A percentile compares a stretch with the other conserved stretches of the same genome.
Evolutionary conservation across 2,797 vertebrate species (phyloP).

Genomic region (Myotis vivesi): DNA sequence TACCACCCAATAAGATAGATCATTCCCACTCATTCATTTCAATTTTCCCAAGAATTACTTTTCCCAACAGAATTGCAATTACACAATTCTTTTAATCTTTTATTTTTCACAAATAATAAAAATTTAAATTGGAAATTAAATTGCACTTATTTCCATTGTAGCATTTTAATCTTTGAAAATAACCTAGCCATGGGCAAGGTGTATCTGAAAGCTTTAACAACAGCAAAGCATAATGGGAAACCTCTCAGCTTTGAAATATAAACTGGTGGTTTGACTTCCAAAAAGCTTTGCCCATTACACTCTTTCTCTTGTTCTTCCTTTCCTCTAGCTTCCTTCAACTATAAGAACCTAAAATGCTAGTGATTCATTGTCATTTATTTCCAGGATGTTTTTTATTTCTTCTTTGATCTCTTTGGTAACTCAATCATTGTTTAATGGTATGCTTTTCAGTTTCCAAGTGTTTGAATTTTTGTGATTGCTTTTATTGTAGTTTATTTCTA

Average conservation of each 20-base stretch:
- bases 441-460: too few relatives aligned
- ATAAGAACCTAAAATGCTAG: background rate
- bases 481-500: too few relatives aligned
- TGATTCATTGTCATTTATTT: background rate
- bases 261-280: background rate
- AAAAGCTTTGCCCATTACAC: constrained; percentile 32
- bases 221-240: constrained; percentile 12
- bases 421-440: too few relatives aligned
- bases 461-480: too few relatives aligned
- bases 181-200: constrained; percentile 21
- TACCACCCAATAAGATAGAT: constrained; percentile 9
- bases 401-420: too few relatives aligned
- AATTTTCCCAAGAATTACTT: constrained; percentile 48
- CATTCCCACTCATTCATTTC: background rate
- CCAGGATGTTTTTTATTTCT: too few relatives aligned
- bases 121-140: constrained; percentile 52
- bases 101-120: constrained; percentile 33
- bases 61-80: background rate
- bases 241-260: constrained; percentile 31
- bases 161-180: constrained; percentile 51
- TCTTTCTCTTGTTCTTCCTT: background rate
- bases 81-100: constrained; percentile 18
- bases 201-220: background rate
- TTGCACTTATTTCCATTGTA: constrained; percentile 53
- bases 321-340: background rate